phyloP scores from a whole-genome alignment of 2,113 vertebrate species.

The Xiphophorus couchianus region DNA sequence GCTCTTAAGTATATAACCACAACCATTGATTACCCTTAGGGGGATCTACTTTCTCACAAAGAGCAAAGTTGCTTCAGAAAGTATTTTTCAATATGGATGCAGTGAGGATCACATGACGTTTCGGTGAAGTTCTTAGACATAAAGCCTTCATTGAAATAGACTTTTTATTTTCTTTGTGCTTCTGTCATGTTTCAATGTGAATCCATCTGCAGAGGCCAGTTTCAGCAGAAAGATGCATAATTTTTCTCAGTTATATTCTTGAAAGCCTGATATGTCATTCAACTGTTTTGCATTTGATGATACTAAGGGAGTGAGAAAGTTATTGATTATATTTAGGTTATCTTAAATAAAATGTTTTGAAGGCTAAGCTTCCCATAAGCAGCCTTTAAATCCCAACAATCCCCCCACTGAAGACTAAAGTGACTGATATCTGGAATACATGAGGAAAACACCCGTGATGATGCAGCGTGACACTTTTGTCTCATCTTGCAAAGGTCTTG shows the following conservation, averaged over 20 bases:
- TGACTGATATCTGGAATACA: constrained; percentile 15
- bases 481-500: constrained; percentile 44
- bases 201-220: constrained; percentile 2
- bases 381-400: constrained; percentile 4
- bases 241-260: background rate
- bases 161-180: too few relatives aligned
- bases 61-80: background rate
- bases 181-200: background rate
- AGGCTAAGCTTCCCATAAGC: constrained; percentile 31
- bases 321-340: constrained; percentile 1
- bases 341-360: constrained; percentile 29
- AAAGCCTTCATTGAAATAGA: too few relatives aligned
- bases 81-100: too few relatives aligned
- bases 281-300: constrained; percentile 1
- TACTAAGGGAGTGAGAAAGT: background rate
- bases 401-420: background rate
- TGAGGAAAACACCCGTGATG: constrained; percentile 36
- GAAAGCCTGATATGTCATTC: too few relatives aligned
- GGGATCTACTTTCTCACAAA: background rate
- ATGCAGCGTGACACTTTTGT: constrained; percentile 39
- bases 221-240: background rate
- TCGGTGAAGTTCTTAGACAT: too few relatives aligned
- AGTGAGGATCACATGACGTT: too few relatives aligned
- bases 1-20: background rate
- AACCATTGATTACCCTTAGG: background rate